phyloP scores from a whole-genome alignment of 2,888 invertebrate species.

The Caenorhabditis sinica region DNA sequence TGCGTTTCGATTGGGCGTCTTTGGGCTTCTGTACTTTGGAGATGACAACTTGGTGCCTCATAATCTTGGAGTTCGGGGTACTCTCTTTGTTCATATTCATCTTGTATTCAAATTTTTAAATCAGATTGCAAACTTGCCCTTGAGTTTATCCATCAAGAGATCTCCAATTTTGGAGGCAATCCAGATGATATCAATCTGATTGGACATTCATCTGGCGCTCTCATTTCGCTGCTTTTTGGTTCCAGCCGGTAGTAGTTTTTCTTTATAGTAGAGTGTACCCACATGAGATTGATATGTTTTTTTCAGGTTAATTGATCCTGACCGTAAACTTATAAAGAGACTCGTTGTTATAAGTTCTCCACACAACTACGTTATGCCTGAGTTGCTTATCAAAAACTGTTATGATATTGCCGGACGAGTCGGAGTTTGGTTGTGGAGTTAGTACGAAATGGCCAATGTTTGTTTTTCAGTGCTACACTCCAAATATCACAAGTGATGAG shows the following conservation, averaged over 20 bases:
- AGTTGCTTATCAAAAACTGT: conserved; percentile 52
- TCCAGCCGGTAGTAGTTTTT: conserved; percentile 39
- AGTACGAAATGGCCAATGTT: not conserved
- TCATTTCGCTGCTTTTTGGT: conserved; percentile 41
- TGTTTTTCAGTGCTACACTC: conserved; percentile 42
- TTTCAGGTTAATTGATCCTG: conserved; percentile 52
- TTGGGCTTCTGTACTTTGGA: conserved; percentile 73
- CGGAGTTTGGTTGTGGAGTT: conserved; percentile 18
- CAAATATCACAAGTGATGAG: conserved; percentile 7
- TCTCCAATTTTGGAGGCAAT: conserved; percentile 60
- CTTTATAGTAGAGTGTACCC: too few relatives aligned
- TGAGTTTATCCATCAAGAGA: conserved; percentile 57
- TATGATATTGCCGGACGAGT: conserved; percentile 36
- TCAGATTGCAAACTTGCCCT: conserved; percentile 54
- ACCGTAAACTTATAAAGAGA: conserved; percentile 39
- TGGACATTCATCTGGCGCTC: conserved; percentile 60
- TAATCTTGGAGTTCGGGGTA: conserved; percentile 76
- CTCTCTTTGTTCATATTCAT: conserved; percentile 16
- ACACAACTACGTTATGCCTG: conserved; percentile 33
- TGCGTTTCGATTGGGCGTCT: conserved; percentile 75
- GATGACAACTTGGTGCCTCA: conserved; percentile 67
- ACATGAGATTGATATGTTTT: too few relatives aligned
- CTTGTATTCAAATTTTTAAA: not conserved
- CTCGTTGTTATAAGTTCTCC: conserved; percentile 37
- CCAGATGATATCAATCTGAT: conserved; percentile 54